Conservation (phyloP, 2,888 invertebrate genomes). For the Cryptophagus acutangulus region DNA sequence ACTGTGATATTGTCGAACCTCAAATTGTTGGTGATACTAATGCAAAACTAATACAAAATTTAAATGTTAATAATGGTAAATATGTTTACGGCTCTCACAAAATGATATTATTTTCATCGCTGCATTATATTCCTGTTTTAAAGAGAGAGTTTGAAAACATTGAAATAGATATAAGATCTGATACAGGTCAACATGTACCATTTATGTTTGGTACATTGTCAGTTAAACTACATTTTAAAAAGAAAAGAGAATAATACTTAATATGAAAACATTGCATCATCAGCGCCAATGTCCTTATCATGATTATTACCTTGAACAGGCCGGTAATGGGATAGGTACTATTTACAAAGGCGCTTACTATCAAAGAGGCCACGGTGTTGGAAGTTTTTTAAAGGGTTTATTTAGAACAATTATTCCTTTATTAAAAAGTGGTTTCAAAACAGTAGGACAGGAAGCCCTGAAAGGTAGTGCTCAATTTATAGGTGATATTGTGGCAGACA, state of each 20-base stretch:
- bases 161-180: no score
- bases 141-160: no score
- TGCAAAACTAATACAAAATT: no score
- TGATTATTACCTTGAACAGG: background rate
- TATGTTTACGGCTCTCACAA: background rate
- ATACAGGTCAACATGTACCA: no score
- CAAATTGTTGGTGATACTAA: background rate
- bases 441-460: no score
- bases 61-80: background rate
- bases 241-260: background rate
- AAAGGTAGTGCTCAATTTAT: no score
- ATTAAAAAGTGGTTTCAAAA: background rate
- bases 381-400: constrained; percentile 1
- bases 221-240: background rate
- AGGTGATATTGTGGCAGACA: background rate
- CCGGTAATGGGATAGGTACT: background rate
- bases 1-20: background rate
- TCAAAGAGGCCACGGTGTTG: constrained; percentile 2
- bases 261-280: no score
- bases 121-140: no score
- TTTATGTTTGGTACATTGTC: background rate
- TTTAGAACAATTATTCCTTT: background rate
- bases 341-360: background rate
- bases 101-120: background rate
- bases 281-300: background rate